Percentiles rank a stretch among this genome's conserved stretches.
Evolutionary conservation across 2,797 vertebrate species (phyloP).

Genomic region (Siniperca scherzeri): DNA sequence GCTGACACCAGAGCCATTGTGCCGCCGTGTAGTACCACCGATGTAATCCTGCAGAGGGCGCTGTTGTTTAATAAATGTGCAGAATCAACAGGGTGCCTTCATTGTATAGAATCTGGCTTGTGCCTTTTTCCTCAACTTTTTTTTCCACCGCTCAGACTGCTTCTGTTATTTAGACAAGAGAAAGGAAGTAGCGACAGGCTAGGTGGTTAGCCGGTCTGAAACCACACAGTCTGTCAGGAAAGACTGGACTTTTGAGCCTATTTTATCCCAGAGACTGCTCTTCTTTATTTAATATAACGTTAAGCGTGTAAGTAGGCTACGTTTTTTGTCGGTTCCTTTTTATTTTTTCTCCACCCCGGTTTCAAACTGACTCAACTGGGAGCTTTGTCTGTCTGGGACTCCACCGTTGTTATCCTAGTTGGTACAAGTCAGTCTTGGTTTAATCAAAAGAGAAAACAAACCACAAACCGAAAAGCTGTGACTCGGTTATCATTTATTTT

Average conservation of each 20-base stretch:
- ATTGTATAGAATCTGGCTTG: conserved; percentile 64
- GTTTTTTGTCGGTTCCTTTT: conserved; percentile 15
- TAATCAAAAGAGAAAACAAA: conserved; percentile 4
- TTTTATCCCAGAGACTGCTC: conserved; percentile 5
- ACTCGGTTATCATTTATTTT: conserved; percentile 15
- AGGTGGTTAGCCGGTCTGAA: conserved; percentile 76
- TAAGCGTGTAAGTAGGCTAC: conserved; percentile 8
- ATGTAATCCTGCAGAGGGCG: conserved; percentile 49
- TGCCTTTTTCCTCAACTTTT: conserved; percentile 80
- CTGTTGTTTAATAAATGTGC: conserved; percentile 20
- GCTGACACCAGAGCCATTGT: neutral
- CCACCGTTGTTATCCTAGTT: conserved; percentile 51
- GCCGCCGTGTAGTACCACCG: neutral
- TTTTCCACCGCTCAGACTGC: conserved; percentile 61
- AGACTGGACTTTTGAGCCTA: conserved; percentile 4
- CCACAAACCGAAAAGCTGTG: conserved; percentile 4
- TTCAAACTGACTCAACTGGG: conserved; percentile 46
- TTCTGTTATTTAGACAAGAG: conserved; percentile 72
- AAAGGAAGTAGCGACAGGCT: conserved; percentile 85
- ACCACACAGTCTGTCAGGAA: conserved; percentile 24
- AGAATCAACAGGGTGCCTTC: conserved; percentile 73
- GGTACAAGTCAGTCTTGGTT: conserved; percentile 22
- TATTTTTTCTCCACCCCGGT: conserved; percentile 10
- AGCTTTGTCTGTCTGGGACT: conserved; percentile 70
- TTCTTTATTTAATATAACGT: conserved; percentile 18